Evolutionary conservation across 1,140 invertebrate species (phyloP), one percentile per base, ranked within the genome.

Genomic region (Achroia grisella): DNA sequence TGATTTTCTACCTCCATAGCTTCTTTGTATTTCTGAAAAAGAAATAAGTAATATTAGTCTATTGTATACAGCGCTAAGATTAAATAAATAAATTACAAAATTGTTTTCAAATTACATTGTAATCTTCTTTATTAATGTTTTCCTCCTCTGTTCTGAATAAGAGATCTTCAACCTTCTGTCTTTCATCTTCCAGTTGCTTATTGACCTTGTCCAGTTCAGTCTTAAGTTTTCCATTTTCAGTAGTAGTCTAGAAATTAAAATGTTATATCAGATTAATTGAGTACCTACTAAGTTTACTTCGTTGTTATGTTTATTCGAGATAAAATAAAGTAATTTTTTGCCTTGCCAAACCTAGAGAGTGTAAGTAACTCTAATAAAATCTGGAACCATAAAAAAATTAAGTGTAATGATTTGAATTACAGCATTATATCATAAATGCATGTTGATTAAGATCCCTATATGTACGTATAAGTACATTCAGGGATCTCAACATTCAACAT

Each of bases 131-230:
- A 41, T 86, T 85, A 39, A 87, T 87, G 40, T 87, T 92, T 62
- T 96, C 95, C 80, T 98, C 97, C 87, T 98, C 96, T 50, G 95
- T 92, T 30, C 93, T 90, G 71, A 98, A 98, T 68, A 96, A 90
- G 35, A 98, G 86, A 80, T 98, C 97, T 87, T 99, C 97, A 8
- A 93, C 89, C 81, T 95, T 96, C 64, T 94, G 91, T 65, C 89
- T 91, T 62, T 97, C 94, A 58, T 97, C 95, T 52, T 96, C 94
- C 52, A 97, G 70, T 56, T 93, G 91, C 32, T 88, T 84, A 35
- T 86, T 72, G 12, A 97, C 72, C 14, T 89, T 88, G 45, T 88
- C 88, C 54, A 91, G 90, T 49, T 95, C 92, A 4, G 87, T 76
- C 58, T 93, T 89, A 6, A 93, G 70, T 55, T 89, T 88, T 86